Evolutionary conservation across 2,113 vertebrate species (phyloP).

Genomic region (Brachionichthys hirsutus): DNA sequence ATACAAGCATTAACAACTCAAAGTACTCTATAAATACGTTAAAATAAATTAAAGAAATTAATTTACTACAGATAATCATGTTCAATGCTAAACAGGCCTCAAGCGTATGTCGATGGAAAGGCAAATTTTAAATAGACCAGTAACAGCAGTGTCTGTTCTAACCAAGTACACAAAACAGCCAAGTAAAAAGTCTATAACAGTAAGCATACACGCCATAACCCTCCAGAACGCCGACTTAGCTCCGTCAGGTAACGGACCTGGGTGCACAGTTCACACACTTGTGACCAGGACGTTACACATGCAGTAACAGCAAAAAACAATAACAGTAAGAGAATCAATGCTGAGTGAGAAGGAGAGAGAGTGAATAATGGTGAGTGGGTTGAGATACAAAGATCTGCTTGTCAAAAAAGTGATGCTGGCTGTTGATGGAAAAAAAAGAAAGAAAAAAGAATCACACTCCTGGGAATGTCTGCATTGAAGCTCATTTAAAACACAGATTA

Average conservation of each 20-base stretch:
- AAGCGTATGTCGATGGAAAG: conserved; percentile 64
- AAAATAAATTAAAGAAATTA: conserved; percentile 84
- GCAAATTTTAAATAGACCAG: conserved; percentile 68
- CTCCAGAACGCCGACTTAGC: conserved; percentile 39
- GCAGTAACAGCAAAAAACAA: conserved; percentile 29
- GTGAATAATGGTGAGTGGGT: not conserved
- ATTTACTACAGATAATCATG: conserved; percentile 75
- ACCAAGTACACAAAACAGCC: conserved; percentile 62
- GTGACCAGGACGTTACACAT: conserved; percentile 1
- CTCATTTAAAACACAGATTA: conserved; percentile 19
- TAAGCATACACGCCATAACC: conserved; percentile 46
- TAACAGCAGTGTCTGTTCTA: conserved; percentile 53
- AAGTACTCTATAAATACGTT: conserved; percentile 82
- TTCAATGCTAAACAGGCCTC: conserved; percentile 68
- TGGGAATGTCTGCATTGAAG: conserved; percentile 35
- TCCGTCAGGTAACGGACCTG: conserved; percentile 32
- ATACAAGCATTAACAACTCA: conserved; percentile 78
- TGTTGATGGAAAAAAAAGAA: conserved; percentile 5
- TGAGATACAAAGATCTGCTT: conserved; percentile 16
- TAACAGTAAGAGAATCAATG: conserved; percentile 48
- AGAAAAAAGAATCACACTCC: not conserved
- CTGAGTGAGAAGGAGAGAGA: conserved; percentile 32
- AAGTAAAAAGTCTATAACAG: conserved; percentile 55
- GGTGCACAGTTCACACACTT: not conserved
- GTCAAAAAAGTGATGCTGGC: conserved; percentile 1